A percentile compares a stretch with the other conserved stretches of the same genome.
phyloP scores from a whole-genome alignment of 92 coral and sea anemone species.

The Isaurus tuberculatus region DNA sequence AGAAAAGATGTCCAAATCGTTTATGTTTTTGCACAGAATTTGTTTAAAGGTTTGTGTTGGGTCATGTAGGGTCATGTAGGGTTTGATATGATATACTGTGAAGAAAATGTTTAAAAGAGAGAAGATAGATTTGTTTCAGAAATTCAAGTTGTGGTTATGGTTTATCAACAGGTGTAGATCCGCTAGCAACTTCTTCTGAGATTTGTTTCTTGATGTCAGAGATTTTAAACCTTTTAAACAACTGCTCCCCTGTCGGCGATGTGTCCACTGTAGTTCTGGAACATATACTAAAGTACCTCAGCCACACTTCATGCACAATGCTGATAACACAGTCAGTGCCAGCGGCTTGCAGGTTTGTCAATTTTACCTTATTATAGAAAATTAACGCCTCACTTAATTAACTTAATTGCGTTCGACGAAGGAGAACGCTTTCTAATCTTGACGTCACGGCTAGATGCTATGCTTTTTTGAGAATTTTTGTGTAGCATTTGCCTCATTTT shows the following conservation, averaged over 20 bases:
- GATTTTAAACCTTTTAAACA: slow-evolving; percentile 85
- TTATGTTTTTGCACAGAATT: too few relatives aligned
- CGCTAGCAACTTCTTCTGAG: slow-evolving; percentile 79
- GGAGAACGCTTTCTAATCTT: too few relatives aligned
- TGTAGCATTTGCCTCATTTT: too few relatives aligned
- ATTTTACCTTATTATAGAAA: too few relatives aligned
- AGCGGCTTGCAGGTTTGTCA: slow-evolving; percentile 84
- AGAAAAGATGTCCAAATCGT: too few relatives aligned
- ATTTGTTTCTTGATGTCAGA: slow-evolving; percentile 86
- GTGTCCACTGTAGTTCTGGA: slow-evolving; percentile 70
- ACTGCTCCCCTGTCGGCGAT: slow-evolving; percentile 82
- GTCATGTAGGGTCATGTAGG: too few relatives aligned
- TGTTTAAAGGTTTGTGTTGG: too few relatives aligned
- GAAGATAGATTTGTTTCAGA: not conserved
- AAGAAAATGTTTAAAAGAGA: not conserved
- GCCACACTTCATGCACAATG: slow-evolving; percentile 76
- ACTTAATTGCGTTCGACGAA: too few relatives aligned
- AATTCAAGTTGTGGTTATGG: not conserved
- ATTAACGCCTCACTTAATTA: too few relatives aligned
- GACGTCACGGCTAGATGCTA: too few relatives aligned
- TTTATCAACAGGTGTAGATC: slow-evolving; percentile 71
- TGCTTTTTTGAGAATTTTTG: too few relatives aligned
- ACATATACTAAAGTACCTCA: slow-evolving; percentile 71
- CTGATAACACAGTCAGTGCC: slow-evolving; percentile 85
- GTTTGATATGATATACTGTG: too few relatives aligned